Evolutionary conservation across 2,888 invertebrate species (phyloP).

Genomic region (Flexamia atlantica): DNA sequence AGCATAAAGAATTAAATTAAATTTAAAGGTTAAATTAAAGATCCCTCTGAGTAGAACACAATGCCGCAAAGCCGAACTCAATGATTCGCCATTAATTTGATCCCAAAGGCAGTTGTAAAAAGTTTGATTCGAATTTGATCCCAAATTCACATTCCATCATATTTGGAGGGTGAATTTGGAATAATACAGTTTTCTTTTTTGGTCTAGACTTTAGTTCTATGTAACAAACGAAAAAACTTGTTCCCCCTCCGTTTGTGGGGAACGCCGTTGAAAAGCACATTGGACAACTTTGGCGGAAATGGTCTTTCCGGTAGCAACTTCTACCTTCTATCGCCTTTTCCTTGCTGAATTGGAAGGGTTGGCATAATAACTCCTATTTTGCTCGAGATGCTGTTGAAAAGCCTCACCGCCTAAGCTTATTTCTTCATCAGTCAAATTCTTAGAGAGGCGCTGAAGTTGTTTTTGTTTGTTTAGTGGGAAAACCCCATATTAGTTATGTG

Average conservation of each 20-base stretch:
- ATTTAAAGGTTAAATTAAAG: too few species aligned
- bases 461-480: conserved; percentile 43
- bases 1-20: too few species aligned
- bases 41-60: too few species aligned
- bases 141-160: background rate
- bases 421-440: conserved; percentile 37
- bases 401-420: conserved; percentile 55
- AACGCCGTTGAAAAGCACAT: too few species aligned
- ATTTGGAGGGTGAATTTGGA: background rate
- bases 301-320: conserved; percentile 54
- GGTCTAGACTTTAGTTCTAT: conserved; percentile 25
- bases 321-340: conserved; percentile 53
- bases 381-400: conserved; percentile 53
- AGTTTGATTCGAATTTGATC: conserved; percentile 17
- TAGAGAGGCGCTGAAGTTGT: conserved; percentile 34
- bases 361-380: conserved; percentile 46
- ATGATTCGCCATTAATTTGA: conserved; percentile 28
- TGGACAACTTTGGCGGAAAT: conserved; percentile 13
- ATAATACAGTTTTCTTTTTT: conserved; percentile 2
- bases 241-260: too few species aligned
- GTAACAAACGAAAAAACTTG: background rate
- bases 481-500: conserved; percentile 43
- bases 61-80: too few species aligned
- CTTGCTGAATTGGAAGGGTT: conserved; percentile 42
- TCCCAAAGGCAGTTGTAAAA: conserved; percentile 22